Percentiles rank a stretch among this genome's conserved stretches.
Conservation (phyloP, 2,888 invertebrate species). For the Lampropteryx suffumata region DNA sequence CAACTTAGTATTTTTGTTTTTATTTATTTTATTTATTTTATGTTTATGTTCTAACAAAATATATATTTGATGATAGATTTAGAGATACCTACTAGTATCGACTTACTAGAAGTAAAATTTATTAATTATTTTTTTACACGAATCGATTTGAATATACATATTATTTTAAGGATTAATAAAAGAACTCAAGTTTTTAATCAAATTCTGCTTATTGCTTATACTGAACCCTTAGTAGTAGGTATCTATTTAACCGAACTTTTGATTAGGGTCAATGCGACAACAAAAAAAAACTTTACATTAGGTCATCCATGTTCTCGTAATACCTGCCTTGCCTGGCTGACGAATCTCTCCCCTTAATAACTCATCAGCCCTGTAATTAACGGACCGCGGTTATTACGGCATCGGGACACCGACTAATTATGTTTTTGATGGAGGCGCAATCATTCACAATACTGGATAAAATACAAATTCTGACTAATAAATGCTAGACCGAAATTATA, state of each 20-base stretch:
- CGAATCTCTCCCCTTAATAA: constrained; percentile 20
- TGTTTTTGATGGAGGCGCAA: constrained; percentile 15
- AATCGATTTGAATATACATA: too few species aligned
- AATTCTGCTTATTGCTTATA: too few species aligned
- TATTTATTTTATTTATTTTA: background rate
- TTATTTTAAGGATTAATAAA: too few species aligned
- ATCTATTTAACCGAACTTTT: too few species aligned
- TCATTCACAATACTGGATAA: constrained; percentile 3
- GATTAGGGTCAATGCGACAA: background rate
- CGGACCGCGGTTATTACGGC: constrained; percentile 14
- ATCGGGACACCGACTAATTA: constrained; percentile 19
- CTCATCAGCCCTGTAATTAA: constrained; percentile 29
- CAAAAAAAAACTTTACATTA: background rate
- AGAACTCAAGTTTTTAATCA: too few species aligned
- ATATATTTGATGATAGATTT: too few species aligned
- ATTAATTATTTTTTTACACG: too few species aligned
- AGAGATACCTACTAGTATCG: too few species aligned
- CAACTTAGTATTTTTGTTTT: too few species aligned
- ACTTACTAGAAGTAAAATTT: too few species aligned
- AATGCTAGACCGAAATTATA: background rate
- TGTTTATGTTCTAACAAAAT: too few species aligned
- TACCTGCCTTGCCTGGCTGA: constrained; percentile 22
- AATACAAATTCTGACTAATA: constrained; percentile 1
- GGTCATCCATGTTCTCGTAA: constrained; percentile 7
- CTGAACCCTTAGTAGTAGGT: too few species aligned